These are phyloP conservation scores for Coenonympha arcania DNA, from an alignment of 2,888 invertebrate genomes.

Conservation along the genomic window DNA sequence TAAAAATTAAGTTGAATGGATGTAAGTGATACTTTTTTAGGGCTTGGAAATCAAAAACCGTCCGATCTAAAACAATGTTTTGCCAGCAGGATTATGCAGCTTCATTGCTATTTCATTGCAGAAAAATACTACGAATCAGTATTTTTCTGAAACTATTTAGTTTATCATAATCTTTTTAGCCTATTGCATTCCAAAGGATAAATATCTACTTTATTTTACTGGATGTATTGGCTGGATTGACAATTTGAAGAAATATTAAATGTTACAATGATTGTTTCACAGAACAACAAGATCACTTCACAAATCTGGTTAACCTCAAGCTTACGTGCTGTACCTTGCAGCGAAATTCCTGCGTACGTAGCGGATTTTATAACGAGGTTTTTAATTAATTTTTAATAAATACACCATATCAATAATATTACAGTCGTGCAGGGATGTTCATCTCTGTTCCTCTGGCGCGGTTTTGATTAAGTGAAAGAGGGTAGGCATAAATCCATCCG, in stretches of 20 bases:
- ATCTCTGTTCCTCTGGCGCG: slow-evolving; percentile 56
- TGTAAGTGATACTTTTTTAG: no score
- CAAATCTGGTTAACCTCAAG: neutral
- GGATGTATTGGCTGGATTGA: no score
- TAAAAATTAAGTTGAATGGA: no score
- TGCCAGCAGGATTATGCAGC: no score
- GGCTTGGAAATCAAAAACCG: no score
- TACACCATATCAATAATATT: slow-evolving; percentile 12
- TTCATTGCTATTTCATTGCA: no score
- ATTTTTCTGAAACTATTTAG: no score
- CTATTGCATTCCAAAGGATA: no score
- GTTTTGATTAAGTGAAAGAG: slow-evolving; percentile 65
- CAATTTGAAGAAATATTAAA: no score
- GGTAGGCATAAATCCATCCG: slow-evolving; percentile 64
- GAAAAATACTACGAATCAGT: no score
- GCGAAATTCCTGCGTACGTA: neutral
- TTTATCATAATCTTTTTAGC: no score
- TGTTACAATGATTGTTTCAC: neutral
- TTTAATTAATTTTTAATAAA: slow-evolving; percentile 16
- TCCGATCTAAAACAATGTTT: neutral
- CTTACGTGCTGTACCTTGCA: neutral
- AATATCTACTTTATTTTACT: no score
- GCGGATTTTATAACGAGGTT: slow-evolving; percentile 6
- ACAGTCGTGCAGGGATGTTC: slow-evolving; percentile 25
- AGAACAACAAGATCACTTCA: neutral